A percentile compares a stretch with the other conserved stretches of the same genome.
These are phyloP conservation scores for Archaeoteleia sp. DNA, from an alignment of 2,888 invertebrate genomes.

Conservation along the genomic window DNA sequence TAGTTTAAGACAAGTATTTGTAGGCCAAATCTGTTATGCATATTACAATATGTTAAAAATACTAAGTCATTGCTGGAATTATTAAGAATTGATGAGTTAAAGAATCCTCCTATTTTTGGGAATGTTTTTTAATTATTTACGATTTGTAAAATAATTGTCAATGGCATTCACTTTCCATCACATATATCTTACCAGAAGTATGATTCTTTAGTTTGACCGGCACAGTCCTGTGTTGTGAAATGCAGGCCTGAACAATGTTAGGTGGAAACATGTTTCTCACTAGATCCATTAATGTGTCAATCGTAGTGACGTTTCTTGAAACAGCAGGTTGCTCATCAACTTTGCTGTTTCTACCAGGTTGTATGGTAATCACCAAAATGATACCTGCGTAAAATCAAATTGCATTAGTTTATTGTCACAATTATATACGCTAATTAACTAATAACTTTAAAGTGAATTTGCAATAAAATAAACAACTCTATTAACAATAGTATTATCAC, in stretches of 20 bases:
- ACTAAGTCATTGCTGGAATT: no score
- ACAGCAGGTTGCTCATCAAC: conserved; percentile 60
- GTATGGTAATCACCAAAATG: conserved; percentile 90
- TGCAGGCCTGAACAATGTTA: conserved; percentile 90
- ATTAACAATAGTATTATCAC: no score
- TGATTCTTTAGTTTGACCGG: conserved; percentile 47
- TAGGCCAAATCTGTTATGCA: no score
- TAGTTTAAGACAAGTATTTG: no score
- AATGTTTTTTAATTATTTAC: conserved; percentile 3
- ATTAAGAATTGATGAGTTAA: no score
- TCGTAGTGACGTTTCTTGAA: conserved; percentile 83
- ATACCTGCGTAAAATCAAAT: conserved; percentile 78
- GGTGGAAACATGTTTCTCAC: conserved; percentile 96
- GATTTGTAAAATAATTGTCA: no score
- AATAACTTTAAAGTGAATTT: no score
- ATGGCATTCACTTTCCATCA: no score
- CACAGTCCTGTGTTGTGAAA: conserved; percentile 80
- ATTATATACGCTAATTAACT: no score
- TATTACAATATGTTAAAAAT: no score
- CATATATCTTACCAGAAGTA: conserved; percentile 44
- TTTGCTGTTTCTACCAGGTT: conserved; percentile 81
- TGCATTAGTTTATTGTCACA: no score
- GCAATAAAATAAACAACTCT: no score
- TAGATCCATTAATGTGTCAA: conserved; percentile 94
- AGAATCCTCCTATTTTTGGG: neutral